Evolutionary conservation across 2,888 invertebrate species (phyloP).

Genomic region (Diloba caeruleocephala): DNA sequence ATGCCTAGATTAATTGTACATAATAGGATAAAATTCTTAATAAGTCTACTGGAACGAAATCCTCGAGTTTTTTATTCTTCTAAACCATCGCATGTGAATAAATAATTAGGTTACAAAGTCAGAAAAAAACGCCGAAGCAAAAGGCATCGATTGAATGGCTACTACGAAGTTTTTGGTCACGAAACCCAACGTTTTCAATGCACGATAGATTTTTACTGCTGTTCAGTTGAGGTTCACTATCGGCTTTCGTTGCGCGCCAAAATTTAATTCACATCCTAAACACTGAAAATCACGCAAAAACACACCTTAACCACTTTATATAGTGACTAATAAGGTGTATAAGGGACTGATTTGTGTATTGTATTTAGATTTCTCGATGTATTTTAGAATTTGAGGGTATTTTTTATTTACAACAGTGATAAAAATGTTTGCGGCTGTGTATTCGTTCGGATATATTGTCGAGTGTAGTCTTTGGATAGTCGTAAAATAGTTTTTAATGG

Average conservation of each 20-base stretch:
- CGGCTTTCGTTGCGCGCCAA: conserved; percentile 63
- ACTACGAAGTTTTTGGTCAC: conserved; percentile 77
- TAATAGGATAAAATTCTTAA: not conserved
- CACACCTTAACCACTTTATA: conserved; percentile 52
- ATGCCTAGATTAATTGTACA: not conserved
- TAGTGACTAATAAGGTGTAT: conserved; percentile 46
- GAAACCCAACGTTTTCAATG: conserved; percentile 75
- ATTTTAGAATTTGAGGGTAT: conserved; percentile 71
- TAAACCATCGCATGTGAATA: conserved; percentile 67
- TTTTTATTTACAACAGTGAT: conserved; percentile 84
- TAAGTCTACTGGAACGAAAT: not conserved
- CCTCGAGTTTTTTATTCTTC: conserved; percentile 20
- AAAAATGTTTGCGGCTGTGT: conserved; percentile 85
- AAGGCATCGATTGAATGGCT: conserved; percentile 80
- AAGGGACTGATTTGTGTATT: conserved; percentile 48
- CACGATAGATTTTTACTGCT: conserved; percentile 85
- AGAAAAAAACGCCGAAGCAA: conserved; percentile 66
- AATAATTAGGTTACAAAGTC: conserved; percentile 78
- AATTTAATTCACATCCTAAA: conserved; percentile 45
- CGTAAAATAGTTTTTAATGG: conserved; percentile 61
- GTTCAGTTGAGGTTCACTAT: conserved; percentile 60
- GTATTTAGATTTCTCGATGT: conserved; percentile 66
- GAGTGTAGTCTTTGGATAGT: conserved; percentile 62
- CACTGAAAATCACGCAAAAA: conserved; percentile 40
- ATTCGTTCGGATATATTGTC: conserved; percentile 72